These are phyloP conservation scores for Nyctibius bracteatus DNA, from an alignment of 2,113 vertebrate species.

Conservation along the genomic window DNA sequence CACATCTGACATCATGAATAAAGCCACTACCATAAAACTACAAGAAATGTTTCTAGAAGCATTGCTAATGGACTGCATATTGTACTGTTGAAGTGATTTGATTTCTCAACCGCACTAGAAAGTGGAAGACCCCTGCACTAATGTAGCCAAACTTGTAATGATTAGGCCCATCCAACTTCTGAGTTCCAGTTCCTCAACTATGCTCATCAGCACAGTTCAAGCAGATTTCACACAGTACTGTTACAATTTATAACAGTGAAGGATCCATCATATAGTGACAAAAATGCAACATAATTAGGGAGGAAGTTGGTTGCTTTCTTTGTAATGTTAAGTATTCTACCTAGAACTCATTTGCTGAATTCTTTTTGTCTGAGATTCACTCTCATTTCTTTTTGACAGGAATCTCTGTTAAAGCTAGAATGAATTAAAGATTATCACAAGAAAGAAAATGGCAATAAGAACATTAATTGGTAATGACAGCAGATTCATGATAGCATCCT, in stretches of 20 bases:
- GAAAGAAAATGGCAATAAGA: background rate
- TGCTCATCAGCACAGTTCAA: background rate
- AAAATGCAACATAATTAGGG: background rate
- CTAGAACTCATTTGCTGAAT: background rate
- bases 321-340: background rate
- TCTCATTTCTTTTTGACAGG: background rate
- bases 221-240: background rate
- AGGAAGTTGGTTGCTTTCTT: background rate
- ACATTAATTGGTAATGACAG: constrained; percentile 2
- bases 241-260: background rate
- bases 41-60: background rate
- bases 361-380: background rate
- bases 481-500: background rate
- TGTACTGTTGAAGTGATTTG: background rate
- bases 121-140: background rate
- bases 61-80: background rate
- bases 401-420: background rate
- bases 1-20: background rate
- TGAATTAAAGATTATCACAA: constrained; percentile 32
- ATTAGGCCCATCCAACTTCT: background rate
- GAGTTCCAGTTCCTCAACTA: background rate
- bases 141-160: background rate
- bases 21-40: background rate
- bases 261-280: background rate
- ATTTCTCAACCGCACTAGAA: background rate